Evolutionary conservation across 2,113 vertebrate species (phyloP).

Genomic region (rabbit (Oryctolagus cuniculus)): mOryCun1.1 NC_091437.1:23075001-23075500

Average conservation of each 20-base stretch:
- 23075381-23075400: neutral
- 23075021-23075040: neutral
- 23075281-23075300: neutral
- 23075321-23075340: neutral
- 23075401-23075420: neutral
- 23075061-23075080: neutral
- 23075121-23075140: neutral
- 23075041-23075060: neutral
- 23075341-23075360: neutral
- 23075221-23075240: neutral
- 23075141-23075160: neutral
- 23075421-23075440: neutral
- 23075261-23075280: neutral
- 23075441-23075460: neutral
- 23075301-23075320: neutral
- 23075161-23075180: neutral
- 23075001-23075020: neutral
- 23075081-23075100: neutral
- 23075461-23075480: constrained; percentile 6
- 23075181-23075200: neutral
- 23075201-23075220: neutral
- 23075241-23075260: neutral
- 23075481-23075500: constrained; percentile 62
- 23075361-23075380: constrained; percentile 30
- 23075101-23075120: neutral